phyloP scores from a whole-genome alignment of 2,113 vertebrate genomes.

The Polypterus senegalus region DNA sequence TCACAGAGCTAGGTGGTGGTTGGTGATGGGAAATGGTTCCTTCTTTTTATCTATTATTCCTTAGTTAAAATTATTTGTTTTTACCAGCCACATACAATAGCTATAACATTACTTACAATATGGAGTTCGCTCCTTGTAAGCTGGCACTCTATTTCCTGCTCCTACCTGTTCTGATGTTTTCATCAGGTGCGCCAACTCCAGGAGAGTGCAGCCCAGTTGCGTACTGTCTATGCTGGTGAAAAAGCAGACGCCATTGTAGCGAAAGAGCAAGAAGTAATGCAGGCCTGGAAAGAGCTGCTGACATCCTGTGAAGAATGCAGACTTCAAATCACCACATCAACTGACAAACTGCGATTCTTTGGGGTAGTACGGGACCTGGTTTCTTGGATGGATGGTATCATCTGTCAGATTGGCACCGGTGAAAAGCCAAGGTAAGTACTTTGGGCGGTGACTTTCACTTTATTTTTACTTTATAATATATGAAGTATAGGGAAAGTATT shows the following conservation, averaged over 20 bases:
- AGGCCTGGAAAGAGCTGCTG: slow-evolving; percentile 81
- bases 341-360: slow-evolving; percentile 79
- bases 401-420: slow-evolving; percentile 73
- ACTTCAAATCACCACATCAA: slow-evolving; percentile 74
- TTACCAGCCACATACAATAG: no score
- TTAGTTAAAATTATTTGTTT: no score
- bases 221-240: slow-evolving; percentile 85
- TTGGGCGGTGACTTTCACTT: no score
- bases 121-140: no score
- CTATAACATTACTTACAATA: no score
- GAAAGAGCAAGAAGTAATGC: slow-evolving; percentile 76
- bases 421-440: slow-evolving; percentile 78
- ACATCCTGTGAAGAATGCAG: slow-evolving; percentile 77
- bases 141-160: no score
- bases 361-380: slow-evolving; percentile 69
- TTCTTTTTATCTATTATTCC: no score
- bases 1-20: no score
- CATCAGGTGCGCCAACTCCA: slow-evolving; percentile 78
- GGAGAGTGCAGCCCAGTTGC: slow-evolving; percentile 78
- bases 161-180: background rate
- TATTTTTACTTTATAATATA: no score
- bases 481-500: no score
- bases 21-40: no score
- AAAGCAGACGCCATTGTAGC: slow-evolving; percentile 78
- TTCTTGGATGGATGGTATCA: slow-evolving; percentile 81